These are phyloP conservation scores for Harpalus rufipes DNA, from an alignment of 2,888 invertebrate genomes.

Conservation along the genomic window DNA sequence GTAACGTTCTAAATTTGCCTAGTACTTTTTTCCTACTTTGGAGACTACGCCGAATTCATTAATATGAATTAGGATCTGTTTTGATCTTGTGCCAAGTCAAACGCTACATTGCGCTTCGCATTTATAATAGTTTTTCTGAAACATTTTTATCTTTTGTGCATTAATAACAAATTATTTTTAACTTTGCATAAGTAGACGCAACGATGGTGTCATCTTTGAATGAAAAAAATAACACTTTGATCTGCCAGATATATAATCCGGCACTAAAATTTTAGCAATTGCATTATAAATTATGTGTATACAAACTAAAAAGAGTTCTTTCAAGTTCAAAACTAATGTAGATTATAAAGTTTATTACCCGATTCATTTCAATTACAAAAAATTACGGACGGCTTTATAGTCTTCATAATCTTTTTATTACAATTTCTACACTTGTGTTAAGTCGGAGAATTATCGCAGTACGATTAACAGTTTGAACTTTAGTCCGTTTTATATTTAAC, in stretches of 20 bases:
- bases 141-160: constrained; percentile 39
- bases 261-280: neutral
- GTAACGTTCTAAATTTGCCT: neutral
- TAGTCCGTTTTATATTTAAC: neutral
- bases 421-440: neutral
- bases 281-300: neutral
- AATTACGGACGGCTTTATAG: neutral
- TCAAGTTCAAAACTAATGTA: neutral
- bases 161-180: constrained; percentile 46
- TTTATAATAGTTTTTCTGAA: constrained; percentile 41
- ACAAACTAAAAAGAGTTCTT: neutral
- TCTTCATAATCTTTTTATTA: neutral
- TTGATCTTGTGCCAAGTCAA: constrained; percentile 46
- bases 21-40: neutral
- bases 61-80: constrained; percentile 21
- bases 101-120: constrained; percentile 30
- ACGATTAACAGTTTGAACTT: neutral
- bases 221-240: neutral
- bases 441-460: neutral
- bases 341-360: neutral
- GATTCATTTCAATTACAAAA: neutral
- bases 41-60: neutral
- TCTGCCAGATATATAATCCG: constrained; percentile 8
- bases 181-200: constrained; percentile 20
- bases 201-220: neutral